phyloP scores from a whole-genome alignment of 2,797 vertebrate species.

The Lepus townsendii region DNA sequence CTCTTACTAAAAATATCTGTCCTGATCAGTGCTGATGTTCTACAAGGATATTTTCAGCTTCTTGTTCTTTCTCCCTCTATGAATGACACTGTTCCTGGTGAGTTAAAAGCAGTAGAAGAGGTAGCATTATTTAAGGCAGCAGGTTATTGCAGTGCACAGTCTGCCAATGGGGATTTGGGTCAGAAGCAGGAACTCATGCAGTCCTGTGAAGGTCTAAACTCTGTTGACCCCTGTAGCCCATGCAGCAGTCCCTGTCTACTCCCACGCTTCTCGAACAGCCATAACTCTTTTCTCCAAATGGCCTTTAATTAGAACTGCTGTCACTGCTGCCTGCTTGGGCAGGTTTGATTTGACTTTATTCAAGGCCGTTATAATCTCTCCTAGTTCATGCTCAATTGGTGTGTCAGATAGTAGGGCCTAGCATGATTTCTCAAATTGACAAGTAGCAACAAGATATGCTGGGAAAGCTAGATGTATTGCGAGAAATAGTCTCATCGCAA shows the following conservation, averaged over 20 bases:
- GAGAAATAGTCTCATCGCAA: background rate
- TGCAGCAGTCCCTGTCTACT: background rate
- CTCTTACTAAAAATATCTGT: slow-evolving; percentile 14
- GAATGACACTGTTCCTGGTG: slow-evolving; percentile 71
- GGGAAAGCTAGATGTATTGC: background rate
- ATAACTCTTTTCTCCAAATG: slow-evolving; percentile 41
- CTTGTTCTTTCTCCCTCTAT: slow-evolving; percentile 63
- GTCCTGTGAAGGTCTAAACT: slow-evolving; percentile 38
- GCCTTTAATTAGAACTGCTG: slow-evolving; percentile 59
- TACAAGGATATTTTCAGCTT: slow-evolving; percentile 75
- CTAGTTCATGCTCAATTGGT: slow-evolving; percentile 22
- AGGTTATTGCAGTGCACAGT: background rate
- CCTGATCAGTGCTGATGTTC: slow-evolving; percentile 50
- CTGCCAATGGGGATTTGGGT: slow-evolving; percentile 57
- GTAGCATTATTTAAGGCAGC: slow-evolving; percentile 64
- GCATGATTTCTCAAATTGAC: slow-evolving; percentile 61
- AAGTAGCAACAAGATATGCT: background rate
- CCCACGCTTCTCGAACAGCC: background rate
- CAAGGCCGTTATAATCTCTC: slow-evolving; percentile 32
- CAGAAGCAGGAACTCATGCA: slow-evolving; percentile 55
- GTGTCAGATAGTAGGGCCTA: slow-evolving; percentile 41
- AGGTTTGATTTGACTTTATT: slow-evolving; percentile 68
- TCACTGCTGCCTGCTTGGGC: slow-evolving; percentile 33
- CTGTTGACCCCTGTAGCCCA: background rate
- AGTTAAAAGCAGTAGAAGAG: slow-evolving; percentile 77